phyloP scores from a whole-genome alignment of 2,888 invertebrate species.

The Elaeidobius kamerunicus region DNA sequence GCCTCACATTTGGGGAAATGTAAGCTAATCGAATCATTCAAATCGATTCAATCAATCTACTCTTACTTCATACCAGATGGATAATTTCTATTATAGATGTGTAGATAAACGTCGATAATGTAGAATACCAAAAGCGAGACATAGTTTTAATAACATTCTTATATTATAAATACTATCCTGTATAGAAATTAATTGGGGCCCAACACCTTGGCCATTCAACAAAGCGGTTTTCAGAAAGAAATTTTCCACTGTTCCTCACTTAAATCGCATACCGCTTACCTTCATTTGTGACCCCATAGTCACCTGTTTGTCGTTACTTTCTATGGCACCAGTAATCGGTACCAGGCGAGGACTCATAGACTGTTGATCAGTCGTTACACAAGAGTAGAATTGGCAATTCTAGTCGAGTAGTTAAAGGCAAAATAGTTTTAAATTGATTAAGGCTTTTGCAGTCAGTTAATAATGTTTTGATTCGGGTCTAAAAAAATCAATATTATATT shows the following conservation, averaged over 20 bases:
- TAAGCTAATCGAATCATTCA: too few species aligned
- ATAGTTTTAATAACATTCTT: too few species aligned
- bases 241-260: neutral
- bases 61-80: too few species aligned
- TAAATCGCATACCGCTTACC: slow-evolving; percentile 9
- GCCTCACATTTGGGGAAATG: too few species aligned
- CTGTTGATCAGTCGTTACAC: slow-evolving; percentile 13
- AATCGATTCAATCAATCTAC: too few species aligned
- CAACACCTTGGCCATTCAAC: slow-evolving; percentile 2
- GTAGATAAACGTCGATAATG: too few species aligned
- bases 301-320: slow-evolving; percentile 22
- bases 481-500: too few species aligned
- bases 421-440: too few species aligned
- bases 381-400: slow-evolving; percentile 9
- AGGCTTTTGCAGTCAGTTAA: neutral
- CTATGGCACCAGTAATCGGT: slow-evolving; percentile 13
- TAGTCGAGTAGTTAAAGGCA: neutral
- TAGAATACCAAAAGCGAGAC: too few species aligned
- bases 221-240: slow-evolving; percentile 5
- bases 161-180: slow-evolving; percentile 5
- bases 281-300: slow-evolving; percentile 11
- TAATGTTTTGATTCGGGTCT: too few species aligned
- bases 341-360: slow-evolving; percentile 11
- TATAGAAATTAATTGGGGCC: slow-evolving; percentile 5
- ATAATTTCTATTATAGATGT: too few species aligned